Evolutionary conservation across 2,888 invertebrate genomes (phyloP).

Genomic region (Pasiphila rectangulata): DNA sequence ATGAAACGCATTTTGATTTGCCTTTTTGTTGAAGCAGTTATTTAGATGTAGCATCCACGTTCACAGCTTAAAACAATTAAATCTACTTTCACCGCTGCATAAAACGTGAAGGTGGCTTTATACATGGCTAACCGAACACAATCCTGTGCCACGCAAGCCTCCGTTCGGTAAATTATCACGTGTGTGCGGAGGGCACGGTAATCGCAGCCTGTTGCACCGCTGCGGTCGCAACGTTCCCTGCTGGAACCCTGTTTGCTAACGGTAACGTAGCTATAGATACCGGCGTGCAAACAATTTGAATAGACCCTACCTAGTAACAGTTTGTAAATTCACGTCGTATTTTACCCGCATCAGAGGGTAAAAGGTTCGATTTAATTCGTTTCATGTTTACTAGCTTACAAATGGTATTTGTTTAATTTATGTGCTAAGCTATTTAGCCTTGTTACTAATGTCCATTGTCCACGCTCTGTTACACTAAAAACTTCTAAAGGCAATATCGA

Average conservation of each 20-base stretch:
- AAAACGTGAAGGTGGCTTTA: slow-evolving; percentile 52
- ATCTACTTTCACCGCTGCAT: slow-evolving; percentile 21
- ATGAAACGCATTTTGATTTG: too few relatives aligned
- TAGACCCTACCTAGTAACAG: slow-evolving; percentile 16
- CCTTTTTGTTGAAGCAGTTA: too few relatives aligned
- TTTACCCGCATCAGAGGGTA: slow-evolving; percentile 7
- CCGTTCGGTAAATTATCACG: slow-evolving; percentile 68
- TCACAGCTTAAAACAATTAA: neutral
- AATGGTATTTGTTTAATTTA: neutral
- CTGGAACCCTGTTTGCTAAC: slow-evolving; percentile 27
- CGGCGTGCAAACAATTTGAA: slow-evolving; percentile 20
- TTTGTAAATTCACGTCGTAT: slow-evolving; percentile 11
- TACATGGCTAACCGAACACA: slow-evolving; percentile 60
- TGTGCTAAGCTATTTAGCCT: neutral
- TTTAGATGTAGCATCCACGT: too few relatives aligned
- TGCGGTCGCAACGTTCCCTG: slow-evolving; percentile 55
- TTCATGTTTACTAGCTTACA: neutral
- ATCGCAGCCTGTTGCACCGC: slow-evolving; percentile 47
- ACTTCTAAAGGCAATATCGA: neutral
- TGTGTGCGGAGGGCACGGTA: slow-evolving; percentile 47
- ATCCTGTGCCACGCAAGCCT: slow-evolving; percentile 46
- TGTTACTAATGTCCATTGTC: neutral
- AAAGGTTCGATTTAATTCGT: slow-evolving; percentile 5
- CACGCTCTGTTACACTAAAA: neutral
- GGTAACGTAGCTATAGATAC: slow-evolving; percentile 23